Percentiles rank a stretch among this genome's conserved stretches.
These are phyloP conservation scores for Phaedon cochleariae DNA, from an alignment of 2,888 invertebrate species.

Conservation along the genomic window DNA sequence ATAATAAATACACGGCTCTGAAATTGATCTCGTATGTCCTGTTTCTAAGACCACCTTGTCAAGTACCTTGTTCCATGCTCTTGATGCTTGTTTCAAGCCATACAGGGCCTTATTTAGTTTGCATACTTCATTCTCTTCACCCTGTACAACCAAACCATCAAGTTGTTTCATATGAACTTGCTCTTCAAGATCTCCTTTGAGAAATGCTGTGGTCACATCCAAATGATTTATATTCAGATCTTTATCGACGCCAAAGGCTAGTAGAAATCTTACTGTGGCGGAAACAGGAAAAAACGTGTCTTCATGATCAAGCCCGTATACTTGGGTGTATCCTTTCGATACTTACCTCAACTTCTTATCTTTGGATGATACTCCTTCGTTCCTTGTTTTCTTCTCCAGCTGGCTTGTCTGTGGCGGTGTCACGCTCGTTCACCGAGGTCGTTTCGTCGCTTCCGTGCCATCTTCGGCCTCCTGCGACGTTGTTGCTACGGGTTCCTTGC, in stretches of 20 bases:
- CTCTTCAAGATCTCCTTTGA: conserved; percentile 19
- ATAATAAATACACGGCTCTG: conserved; percentile 17
- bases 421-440: too few species aligned
- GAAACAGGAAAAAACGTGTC: conserved; percentile 23
- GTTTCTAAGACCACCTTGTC: too few species aligned
- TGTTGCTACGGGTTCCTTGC: too few species aligned
- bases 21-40: background rate
- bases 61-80: conserved; percentile 21
- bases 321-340: conserved; percentile 46
- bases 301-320: conserved; percentile 5
- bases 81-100: conserved; percentile 22
- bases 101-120: conserved; percentile 20
- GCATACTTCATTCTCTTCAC: conserved; percentile 13
- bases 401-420: too few species aligned
- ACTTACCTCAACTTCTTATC: conserved; percentile 50
- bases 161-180: conserved; percentile 21
- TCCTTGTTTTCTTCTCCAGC: too few species aligned
- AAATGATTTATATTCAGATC: conserved; percentile 15
- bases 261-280: conserved; percentile 1
- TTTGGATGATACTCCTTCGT: too few species aligned
- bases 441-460: too few species aligned
- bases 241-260: conserved; percentile 10
- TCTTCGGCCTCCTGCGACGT: too few species aligned
- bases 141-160: conserved; percentile 4
- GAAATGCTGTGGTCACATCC: conserved; percentile 18